Evolutionary conservation across 2,797 vertebrate species (phyloP).

Genomic region (Acipenser transmontanus): DNA sequence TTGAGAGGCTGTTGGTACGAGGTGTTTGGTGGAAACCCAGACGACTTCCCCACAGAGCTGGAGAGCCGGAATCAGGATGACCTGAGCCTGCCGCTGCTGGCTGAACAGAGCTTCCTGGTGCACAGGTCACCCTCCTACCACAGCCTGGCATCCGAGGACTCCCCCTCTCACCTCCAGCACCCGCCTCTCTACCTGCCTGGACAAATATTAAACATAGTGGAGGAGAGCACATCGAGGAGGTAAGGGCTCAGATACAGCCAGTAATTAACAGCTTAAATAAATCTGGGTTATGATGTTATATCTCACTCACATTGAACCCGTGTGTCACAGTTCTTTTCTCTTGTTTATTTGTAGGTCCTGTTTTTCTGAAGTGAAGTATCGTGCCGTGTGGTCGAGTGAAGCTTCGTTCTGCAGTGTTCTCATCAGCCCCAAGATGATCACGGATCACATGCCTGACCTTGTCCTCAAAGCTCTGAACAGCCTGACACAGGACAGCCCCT

Average conservation of each 20-base stretch:
- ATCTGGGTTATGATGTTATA: too few relatives aligned
- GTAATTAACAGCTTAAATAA: too few relatives aligned
- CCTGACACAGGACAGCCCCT: constrained; percentile 59
- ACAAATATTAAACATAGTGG: constrained; percentile 77
- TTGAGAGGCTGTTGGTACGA: constrained; percentile 88
- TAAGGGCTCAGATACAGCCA: constrained; percentile 34
- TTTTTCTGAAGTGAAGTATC: constrained; percentile 71
- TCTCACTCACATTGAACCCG: too few relatives aligned
- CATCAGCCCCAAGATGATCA: constrained; percentile 89
- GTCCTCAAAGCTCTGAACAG: constrained; percentile 70
- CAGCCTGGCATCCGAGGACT: constrained; percentile 67
- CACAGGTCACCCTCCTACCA: constrained; percentile 71
- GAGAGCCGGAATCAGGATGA: constrained; percentile 64
- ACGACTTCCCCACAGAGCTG: constrained; percentile 81
- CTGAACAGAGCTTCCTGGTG: constrained; percentile 79
- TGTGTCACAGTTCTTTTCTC: background rate
- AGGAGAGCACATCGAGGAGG: constrained; percentile 74
- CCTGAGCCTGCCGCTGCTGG: constrained; percentile 79
- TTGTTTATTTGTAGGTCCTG: constrained; percentile 59
- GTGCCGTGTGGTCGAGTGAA: constrained; percentile 72
- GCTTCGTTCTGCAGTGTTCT: constrained; percentile 74
- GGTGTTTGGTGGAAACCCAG: constrained; percentile 80
- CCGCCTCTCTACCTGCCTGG: constrained; percentile 81
- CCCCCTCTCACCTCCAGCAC: constrained; percentile 62
- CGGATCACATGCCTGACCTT: constrained; percentile 86